phyloP scores from a whole-genome alignment of 2,888 invertebrate species.

The Drosophila sordidula region DNA sequence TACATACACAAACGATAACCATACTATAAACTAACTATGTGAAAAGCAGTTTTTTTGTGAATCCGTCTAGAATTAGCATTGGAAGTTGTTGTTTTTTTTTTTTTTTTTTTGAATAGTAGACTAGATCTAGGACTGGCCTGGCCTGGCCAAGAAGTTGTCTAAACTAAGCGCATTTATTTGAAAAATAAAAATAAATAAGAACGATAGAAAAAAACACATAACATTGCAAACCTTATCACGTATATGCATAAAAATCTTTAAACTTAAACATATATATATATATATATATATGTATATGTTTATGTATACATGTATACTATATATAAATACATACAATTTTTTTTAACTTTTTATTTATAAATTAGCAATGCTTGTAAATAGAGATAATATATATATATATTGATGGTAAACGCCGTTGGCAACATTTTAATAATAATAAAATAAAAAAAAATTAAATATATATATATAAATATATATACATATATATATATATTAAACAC shows the following conservation, averaged over 20 bases:
- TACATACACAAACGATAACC: conserved; percentile 51
- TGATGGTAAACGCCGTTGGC: conserved; percentile 45
- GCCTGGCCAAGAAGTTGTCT: conserved; percentile 55
- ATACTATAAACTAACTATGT: conserved; percentile 31
- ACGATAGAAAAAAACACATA: conserved; percentile 1
- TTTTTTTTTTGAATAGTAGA: conserved; percentile 41
- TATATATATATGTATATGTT: background rate
- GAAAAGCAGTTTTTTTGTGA: conserved; percentile 37
- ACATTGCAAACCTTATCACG: conserved; percentile 38
- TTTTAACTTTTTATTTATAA: conserved; percentile 64
- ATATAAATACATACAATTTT: conserved; percentile 8
- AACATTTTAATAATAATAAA: conserved; percentile 53
- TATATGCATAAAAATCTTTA: conserved; percentile 37
- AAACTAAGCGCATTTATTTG: conserved; percentile 36
- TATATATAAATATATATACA: conserved; percentile 14
- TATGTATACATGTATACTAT: conserved; percentile 7
- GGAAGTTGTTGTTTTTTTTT: conserved; percentile 38
- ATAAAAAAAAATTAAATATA: conserved; percentile 13
- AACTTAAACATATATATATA: conserved; percentile 15
- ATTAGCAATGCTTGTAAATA: conserved; percentile 74
- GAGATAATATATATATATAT: conserved; percentile 41
- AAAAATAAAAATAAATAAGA: conserved; percentile 11
- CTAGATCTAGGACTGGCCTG: conserved; percentile 60
- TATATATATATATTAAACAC: conserved; percentile 17
- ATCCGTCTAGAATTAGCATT: conserved; percentile 45